Conservation (phyloP, 2,888 invertebrate genomes). For the Trisateles emortualis region DNA sequence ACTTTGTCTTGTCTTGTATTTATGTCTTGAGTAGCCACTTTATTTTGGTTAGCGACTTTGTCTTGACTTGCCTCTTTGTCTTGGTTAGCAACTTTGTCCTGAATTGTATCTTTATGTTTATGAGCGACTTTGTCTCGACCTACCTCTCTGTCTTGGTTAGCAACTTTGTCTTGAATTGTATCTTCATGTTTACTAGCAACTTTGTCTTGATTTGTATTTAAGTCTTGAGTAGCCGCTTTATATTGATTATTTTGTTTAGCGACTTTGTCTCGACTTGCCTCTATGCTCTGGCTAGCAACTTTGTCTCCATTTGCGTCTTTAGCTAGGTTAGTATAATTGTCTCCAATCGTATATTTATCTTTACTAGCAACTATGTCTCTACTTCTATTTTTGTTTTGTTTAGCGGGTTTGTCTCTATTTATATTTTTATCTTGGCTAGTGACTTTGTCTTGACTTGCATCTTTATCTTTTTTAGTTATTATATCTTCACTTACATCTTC, state of each 20-base stretch:
- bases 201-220: too few species aligned
- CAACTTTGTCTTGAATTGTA: too few species aligned
- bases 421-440: neutral
- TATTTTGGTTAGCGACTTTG: neutral
- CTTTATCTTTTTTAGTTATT: too few species aligned
- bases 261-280: neutral
- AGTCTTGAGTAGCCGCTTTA: neutral
- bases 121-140: too few species aligned
- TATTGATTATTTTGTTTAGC: neutral
- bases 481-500: too few species aligned
- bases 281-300: neutral
- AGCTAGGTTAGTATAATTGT: too few species aligned
- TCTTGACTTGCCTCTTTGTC: neutral
- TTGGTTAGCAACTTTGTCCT: neutral
- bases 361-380: too few species aligned
- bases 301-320: neutral
- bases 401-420: neutral
- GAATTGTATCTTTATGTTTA: too few species aligned
- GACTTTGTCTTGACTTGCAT: neutral
- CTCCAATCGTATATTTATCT: too few species aligned
- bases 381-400: too few species aligned
- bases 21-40: neutral
- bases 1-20: neutral
- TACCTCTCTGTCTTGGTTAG: too few species aligned
- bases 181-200: neutral